Percentiles rank a stretch among this genome's conserved stretches.
phyloP scores from a whole-genome alignment of 2,797 vertebrate species.

The Notoglanidium macrostoma region DNA sequence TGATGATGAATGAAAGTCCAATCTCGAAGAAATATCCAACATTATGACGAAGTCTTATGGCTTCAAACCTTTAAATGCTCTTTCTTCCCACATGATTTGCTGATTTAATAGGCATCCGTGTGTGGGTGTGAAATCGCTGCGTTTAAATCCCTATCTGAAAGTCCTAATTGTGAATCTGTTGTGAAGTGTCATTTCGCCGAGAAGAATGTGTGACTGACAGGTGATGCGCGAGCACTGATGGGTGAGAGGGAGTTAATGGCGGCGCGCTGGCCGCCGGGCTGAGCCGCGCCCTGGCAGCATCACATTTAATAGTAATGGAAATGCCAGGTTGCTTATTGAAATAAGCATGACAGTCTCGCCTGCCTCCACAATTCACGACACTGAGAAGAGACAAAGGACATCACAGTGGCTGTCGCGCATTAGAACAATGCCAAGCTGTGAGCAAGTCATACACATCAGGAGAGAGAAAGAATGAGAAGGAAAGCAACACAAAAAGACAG shows the following conservation, averaged over 20 bases:
- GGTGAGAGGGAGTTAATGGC: slow-evolving; percentile 42
- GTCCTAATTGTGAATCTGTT: slow-evolving; percentile 37
- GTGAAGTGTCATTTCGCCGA: slow-evolving; percentile 30
- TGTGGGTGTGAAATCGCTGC: neutral
- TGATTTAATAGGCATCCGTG: neutral
- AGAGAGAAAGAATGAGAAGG: slow-evolving; percentile 59
- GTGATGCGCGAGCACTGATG: slow-evolving; percentile 41
- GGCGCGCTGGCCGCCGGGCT: slow-evolving; percentile 40
- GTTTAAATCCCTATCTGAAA: slow-evolving; percentile 17
- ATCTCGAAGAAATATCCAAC: neutral
- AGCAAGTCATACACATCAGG: slow-evolving; percentile 66
- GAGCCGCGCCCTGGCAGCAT: slow-evolving; percentile 52
- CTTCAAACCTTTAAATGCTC: neutral
- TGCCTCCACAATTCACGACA: slow-evolving; percentile 61
- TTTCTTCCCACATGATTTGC: neutral
- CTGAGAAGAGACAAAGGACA: slow-evolving; percentile 71
- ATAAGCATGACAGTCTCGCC: slow-evolving; percentile 62
- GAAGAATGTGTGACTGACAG: slow-evolving; percentile 42
- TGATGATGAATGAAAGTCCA: neutral
- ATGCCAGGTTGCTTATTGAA: slow-evolving; percentile 66
- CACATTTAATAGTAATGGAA: slow-evolving; percentile 73
- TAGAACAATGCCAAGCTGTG: slow-evolving; percentile 69
- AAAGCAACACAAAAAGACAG: slow-evolving; percentile 21
- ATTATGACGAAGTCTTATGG: neutral
- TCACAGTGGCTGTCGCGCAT: slow-evolving; percentile 66